A percentile compares a stretch with the other conserved stretches of the same genome.
Evolutionary conservation across 2,888 invertebrate species (phyloP).

Genomic region (Beris morrisii): DNA sequence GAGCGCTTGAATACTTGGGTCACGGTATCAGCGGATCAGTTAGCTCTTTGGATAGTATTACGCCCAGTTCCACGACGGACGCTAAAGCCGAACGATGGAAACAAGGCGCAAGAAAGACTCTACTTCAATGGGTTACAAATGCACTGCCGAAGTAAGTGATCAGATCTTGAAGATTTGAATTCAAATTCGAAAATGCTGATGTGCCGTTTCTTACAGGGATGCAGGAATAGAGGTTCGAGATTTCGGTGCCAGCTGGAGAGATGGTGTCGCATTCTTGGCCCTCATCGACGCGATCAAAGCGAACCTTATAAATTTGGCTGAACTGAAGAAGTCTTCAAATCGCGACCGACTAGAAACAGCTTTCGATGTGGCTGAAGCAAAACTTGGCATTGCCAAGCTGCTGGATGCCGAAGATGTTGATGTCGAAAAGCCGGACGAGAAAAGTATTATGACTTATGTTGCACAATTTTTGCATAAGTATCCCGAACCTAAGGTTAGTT

Average conservation of each 20-base stretch:
- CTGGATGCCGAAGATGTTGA: conserved; percentile 96
- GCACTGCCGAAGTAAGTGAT: conserved; percentile 76
- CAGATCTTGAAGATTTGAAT: conserved; percentile 23
- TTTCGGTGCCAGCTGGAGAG: conserved; percentile 95
- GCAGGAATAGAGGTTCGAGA: conserved; percentile 87
- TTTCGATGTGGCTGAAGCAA: conserved; percentile 88
- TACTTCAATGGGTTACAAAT: conserved; percentile 93
- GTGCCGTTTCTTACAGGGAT: conserved; percentile 62
- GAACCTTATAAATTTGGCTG: conserved; percentile 85
- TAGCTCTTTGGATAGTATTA: conserved; percentile 79
- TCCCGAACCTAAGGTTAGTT: conserved; percentile 75
- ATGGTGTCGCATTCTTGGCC: conserved; percentile 93
- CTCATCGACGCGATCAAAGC: conserved; percentile 94
- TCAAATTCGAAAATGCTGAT: conserved; percentile 7
- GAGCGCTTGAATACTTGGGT: conserved; percentile 82
- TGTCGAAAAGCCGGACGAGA: conserved; percentile 93
- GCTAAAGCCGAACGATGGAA: conserved; percentile 72
- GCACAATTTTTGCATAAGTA: conserved; percentile 96
- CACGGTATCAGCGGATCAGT: conserved; percentile 78
- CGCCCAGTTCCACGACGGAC: conserved; percentile 63
- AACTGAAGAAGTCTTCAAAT: conserved; percentile 77
- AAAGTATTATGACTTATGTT: conserved; percentile 98
- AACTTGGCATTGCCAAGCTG: conserved; percentile 87
- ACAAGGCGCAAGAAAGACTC: conserved; percentile 86
- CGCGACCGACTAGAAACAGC: conserved; percentile 85